These are phyloP conservation scores for Lineus longissimus DNA, from an alignment of 1,140 invertebrate genomes.

Conservation along the genomic window DNA sequence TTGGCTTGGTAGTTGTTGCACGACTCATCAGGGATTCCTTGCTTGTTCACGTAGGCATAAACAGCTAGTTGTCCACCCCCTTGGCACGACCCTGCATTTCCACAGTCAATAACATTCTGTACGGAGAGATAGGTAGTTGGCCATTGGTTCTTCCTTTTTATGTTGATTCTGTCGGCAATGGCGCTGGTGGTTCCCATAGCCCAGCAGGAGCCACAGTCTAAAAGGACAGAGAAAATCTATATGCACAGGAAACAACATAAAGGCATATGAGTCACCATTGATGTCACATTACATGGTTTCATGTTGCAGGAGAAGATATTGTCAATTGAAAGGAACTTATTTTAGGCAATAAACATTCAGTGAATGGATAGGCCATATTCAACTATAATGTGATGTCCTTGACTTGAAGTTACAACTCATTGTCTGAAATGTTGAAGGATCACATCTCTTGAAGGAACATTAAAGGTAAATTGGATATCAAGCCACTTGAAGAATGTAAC, in stretches of 20 bases:
- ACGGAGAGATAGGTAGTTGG: constrained; percentile 55
- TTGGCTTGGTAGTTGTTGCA: constrained; percentile 59
- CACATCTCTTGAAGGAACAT: no score
- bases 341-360: no score
- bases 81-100: constrained; percentile 48
- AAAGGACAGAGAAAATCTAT: constrained; percentile 6
- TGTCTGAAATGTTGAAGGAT: no score
- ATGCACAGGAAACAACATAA: background rate
- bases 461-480: no score
- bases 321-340: no score
- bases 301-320: no score
- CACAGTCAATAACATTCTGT: constrained; percentile 57
- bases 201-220: constrained; percentile 60
- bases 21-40: constrained; percentile 58
- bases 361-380: no score
- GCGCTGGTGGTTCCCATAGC: constrained; percentile 56
- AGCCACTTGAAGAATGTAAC: constrained; percentile 8
- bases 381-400: no score
- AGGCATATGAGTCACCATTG: background rate
- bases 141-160: constrained; percentile 55
- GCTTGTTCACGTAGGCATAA: constrained; percentile 54
- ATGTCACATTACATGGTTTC: background rate
- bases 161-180: constrained; percentile 58
- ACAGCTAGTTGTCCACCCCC: constrained; percentile 53
- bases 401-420: no score